Percentiles rank a stretch among this genome's conserved stretches.
These are phyloP conservation scores for Calcarius lapponicus DNA, from an alignment of 2,797 vertebrate genomes.

Conservation along the genomic window DNA sequence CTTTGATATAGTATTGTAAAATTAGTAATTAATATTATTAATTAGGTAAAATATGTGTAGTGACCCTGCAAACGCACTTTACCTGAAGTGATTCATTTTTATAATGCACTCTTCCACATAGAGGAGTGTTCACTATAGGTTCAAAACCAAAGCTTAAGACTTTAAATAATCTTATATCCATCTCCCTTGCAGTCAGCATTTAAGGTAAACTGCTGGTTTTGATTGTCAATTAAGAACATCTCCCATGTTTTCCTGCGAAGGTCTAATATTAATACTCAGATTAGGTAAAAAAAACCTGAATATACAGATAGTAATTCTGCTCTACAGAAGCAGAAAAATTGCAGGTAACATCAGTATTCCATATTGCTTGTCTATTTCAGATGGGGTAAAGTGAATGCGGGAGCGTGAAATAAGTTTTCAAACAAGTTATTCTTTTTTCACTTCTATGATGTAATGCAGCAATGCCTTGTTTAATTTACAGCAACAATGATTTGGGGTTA, in stretches of 20 bases:
- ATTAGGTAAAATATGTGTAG: background rate
- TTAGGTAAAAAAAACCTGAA: background rate
- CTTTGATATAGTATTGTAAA: background rate
- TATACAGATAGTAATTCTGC: background rate
- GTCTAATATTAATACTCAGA: background rate
- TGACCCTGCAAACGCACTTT: background rate
- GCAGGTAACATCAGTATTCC: background rate
- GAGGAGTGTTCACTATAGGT: background rate
- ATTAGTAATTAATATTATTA: background rate
- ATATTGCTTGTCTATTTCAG: background rate
- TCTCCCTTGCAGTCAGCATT: background rate
- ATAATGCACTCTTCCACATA: background rate
- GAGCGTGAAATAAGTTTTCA: background rate
- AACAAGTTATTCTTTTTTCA: background rate
- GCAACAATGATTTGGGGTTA: slow-evolving; percentile 11
- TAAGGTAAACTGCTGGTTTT: background rate
- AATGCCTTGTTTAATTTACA: background rate
- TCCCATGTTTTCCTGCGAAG: background rate
- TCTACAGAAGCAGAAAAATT: background rate
- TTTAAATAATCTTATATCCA: background rate
- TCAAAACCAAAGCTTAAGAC: background rate
- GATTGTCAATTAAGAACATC: background rate
- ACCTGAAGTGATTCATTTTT: background rate
- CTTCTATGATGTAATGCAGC: background rate
- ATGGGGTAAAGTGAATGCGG: background rate